Conservation (phyloP, 2,797 vertebrate genomes). For the Helostoma temminkii region DNA sequence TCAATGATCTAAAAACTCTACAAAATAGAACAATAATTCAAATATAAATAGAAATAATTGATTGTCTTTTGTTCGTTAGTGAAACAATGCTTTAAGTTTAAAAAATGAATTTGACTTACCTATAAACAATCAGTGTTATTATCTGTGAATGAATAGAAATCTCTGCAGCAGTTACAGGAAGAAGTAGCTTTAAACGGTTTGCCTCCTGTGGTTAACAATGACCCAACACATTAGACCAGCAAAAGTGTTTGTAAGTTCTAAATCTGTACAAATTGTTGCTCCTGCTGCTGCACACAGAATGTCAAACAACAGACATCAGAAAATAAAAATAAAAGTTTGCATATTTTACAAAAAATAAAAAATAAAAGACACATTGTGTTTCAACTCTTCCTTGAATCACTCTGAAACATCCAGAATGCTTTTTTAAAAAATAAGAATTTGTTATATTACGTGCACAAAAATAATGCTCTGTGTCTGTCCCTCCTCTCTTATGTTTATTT, state of each 20-base stretch:
- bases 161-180: constrained; percentile 75
- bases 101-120: constrained; percentile 52
- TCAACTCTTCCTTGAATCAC: constrained; percentile 80
- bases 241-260: constrained; percentile 60
- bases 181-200: constrained; percentile 87
- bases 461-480: constrained; percentile 81
- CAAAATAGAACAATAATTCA: constrained; percentile 79
- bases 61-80: constrained; percentile 85
- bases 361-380: constrained; percentile 84
- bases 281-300: constrained; percentile 77
- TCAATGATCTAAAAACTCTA: constrained; percentile 69
- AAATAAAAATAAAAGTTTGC: constrained; percentile 82
- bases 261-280: constrained; percentile 82
- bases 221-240: constrained; percentile 72
- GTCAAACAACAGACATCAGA: constrained; percentile 79
- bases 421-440: constrained; percentile 81
- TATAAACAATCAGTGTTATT: constrained; percentile 61
- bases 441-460: constrained; percentile 83
- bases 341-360: constrained; percentile 85
- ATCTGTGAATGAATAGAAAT: constrained; percentile 63
- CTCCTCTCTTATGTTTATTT: constrained; percentile 54
- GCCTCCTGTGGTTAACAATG: constrained; percentile 59
- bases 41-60: constrained; percentile 84
- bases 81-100: constrained; percentile 59
- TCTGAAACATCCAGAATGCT: constrained; percentile 82